Base-by-base conservation (phyloP, 2,797 vertebrate genomes). In the Knipowitschia caucasica region DNA sequence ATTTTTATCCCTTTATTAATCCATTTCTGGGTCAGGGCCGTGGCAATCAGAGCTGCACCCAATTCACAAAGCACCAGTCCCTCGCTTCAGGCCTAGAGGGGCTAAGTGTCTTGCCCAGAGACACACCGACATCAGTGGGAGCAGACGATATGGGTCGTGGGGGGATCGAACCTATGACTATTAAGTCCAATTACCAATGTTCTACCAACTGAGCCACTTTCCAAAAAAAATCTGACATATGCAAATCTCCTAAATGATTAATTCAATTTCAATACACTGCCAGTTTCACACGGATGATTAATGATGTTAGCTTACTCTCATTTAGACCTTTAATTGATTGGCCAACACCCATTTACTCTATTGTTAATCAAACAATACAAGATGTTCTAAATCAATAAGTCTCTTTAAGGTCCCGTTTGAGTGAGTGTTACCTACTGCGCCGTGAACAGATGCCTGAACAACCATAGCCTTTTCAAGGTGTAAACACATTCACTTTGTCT, bases 371-470 rank as follows among this genome's bases (percentile, higher is more conserved):
- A 45, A 30, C 43, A 29, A 45, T 29, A 2, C 25, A 25, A 26
- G 8, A 44, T 17, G 25, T 27, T 27, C 1, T 7, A 45, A 10
- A 5, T 45, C 43, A 26, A 27, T 24, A 4, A 4, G n/a, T 15
- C 6, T 21, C 30, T 11, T 35, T 14, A 50, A 25, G 5, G 8
- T 43, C 65, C 8, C 31, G 17, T 3, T 46, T 58, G 50, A 1
- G 10, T 40, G 7, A 25, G 2, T 44, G 51, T 59, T 23, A 44
- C 45, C 9, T 36, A 51, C 14, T n/a, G 61, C 51, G 39, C 25
- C 20, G 17, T 61, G 35, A 67, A 44, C 67, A 73, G 54, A 66
- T 67, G 51, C 27, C 46, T 29, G 14, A 62, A 56, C 44, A 64
- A 67, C 42, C 27, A 21, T 33, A 21, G 59, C 15, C 21, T 45